A percentile compares a stretch with the other conserved stretches of the same genome.
Evolutionary conservation across 2,113 vertebrate genomes (phyloP).

Genomic region (Bombycilla garrulus): DNA sequence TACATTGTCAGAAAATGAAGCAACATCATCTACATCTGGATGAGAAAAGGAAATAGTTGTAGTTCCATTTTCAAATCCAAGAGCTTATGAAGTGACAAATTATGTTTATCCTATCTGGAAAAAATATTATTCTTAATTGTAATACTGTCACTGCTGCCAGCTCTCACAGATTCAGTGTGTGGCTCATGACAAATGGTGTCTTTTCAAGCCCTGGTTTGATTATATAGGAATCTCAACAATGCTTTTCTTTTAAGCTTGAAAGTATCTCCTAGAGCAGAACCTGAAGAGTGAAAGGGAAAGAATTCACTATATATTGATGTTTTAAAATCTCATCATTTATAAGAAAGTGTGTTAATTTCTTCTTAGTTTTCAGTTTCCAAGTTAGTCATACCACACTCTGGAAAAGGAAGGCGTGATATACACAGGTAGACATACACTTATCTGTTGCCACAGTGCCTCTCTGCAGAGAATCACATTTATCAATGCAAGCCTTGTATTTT

Average conservation of each 20-base stretch:
- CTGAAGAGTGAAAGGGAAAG: not conserved
- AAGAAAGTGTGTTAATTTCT: not conserved
- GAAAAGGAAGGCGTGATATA: not conserved
- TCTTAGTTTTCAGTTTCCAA: not conserved
- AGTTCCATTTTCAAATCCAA: conserved; percentile 26
- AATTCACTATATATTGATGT: not conserved
- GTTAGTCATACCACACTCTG: not conserved
- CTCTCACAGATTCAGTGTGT: conserved; percentile 9
- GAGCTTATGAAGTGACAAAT: conserved; percentile 38
- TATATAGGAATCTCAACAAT: conserved; percentile 1
- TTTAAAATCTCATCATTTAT: not conserved
- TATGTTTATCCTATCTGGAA: conserved; percentile 43
- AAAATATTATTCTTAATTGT: conserved; percentile 39
- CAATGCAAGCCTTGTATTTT: not conserved
- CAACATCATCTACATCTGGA: conserved; percentile 3
- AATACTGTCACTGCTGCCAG: conserved; percentile 26
- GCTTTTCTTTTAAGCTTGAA: not conserved
- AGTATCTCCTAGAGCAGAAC: not conserved
- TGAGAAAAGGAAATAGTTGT: not conserved
- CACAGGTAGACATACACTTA: not conserved
- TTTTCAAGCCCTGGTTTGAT: conserved; percentile 27
- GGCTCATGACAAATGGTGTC: not conserved
- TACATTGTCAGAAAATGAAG: not conserved
- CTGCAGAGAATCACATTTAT: not conserved
- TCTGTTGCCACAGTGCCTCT: not conserved